These are phyloP conservation scores for Lasioglossum marginatum DNA, from an alignment of 2,888 invertebrate species.

Conservation along the genomic window DNA sequence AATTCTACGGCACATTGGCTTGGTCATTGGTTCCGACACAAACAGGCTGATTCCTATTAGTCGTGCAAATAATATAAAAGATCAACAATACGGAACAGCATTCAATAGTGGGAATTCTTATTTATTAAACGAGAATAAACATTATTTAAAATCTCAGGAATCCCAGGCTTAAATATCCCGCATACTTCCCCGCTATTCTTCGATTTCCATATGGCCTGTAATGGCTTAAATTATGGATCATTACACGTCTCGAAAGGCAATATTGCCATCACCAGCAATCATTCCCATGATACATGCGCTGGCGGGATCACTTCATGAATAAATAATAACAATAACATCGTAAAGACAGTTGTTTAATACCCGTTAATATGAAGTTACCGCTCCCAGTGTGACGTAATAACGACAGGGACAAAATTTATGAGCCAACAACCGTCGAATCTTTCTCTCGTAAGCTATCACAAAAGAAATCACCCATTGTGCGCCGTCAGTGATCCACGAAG, in stretches of 20 bases:
- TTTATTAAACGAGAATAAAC: background rate
- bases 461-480: background rate
- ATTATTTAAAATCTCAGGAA: background rate
- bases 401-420: background rate
- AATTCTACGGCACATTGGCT: background rate
- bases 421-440: conserved; percentile 6
- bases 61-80: background rate
- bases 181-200: background rate
- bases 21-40: background rate
- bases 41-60: background rate
- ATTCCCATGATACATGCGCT: background rate
- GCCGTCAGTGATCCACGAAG: conserved; percentile 13
- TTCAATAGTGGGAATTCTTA: background rate
- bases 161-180: background rate
- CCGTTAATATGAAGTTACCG: background rate
- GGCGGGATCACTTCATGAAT: background rate
- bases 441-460: background rate
- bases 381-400: background rate
- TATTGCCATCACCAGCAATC: background rate
- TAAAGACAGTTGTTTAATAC: background rate
- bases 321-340: background rate
- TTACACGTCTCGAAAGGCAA: background rate
- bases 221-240: background rate
- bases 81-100: too few species aligned
- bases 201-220: background rate